Evolutionary conservation across 2,113 vertebrate species (phyloP).

Genomic region (Cisticola juncidis): DNA sequence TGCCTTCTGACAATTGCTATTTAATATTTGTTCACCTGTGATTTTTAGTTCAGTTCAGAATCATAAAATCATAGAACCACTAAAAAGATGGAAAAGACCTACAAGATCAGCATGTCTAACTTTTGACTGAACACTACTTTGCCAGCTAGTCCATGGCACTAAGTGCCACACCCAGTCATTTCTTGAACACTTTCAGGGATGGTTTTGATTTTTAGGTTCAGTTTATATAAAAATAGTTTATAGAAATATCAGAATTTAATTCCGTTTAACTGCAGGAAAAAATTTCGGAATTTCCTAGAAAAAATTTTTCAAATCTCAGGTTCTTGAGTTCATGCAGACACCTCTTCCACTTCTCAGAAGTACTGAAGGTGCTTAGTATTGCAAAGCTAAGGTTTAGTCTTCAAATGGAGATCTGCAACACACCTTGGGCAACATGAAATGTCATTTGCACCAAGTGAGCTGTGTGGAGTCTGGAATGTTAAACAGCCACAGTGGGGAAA

Average conservation of each 20-base stretch:
- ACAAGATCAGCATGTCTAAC: not conserved
- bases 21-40: not conserved
- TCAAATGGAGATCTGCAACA: not conserved
- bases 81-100: not conserved
- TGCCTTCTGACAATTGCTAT: not conserved
- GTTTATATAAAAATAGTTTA: not conserved
- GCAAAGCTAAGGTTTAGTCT: not conserved
- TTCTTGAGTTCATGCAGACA: not conserved
- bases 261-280: not conserved
- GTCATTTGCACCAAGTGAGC: not conserved
- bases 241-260: not conserved
- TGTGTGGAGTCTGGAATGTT: not conserved
- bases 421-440: not conserved
- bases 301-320: not conserved
- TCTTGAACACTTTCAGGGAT: not conserved
- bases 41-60: not conserved
- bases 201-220: not conserved
- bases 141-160: not conserved
- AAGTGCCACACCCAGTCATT: accelerated
- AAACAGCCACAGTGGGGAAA: not conserved
- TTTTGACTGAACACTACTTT: not conserved
- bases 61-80: not conserved
- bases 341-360: not conserved
- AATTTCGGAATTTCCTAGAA: not conserved
- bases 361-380: not conserved